A percentile compares a stretch with the other conserved stretches of the same genome.
phyloP scores from a whole-genome alignment of 2,888 invertebrate genomes.

The Balanococcus diminutus region DNA sequence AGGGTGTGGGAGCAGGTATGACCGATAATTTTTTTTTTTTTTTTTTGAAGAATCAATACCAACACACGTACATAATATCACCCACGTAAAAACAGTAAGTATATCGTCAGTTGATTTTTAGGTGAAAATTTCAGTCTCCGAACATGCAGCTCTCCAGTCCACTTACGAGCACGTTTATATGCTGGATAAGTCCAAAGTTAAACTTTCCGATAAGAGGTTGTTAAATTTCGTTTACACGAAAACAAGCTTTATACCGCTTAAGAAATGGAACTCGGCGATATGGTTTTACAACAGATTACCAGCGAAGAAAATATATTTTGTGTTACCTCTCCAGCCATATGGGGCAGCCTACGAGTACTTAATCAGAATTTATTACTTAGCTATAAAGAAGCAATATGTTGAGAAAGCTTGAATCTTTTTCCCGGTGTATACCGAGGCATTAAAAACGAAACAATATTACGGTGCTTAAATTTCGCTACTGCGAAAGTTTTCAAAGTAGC shows the following conservation, averaged over 20 bases:
- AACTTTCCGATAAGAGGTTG: neutral
- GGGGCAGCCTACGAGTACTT: neutral
- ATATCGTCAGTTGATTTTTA: too few species aligned
- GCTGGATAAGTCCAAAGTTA: neutral
- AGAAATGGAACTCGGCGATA: conserved; percentile 7
- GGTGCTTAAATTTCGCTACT: neutral
- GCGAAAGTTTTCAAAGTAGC: too few species aligned
- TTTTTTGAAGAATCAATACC: too few species aligned
- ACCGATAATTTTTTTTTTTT: too few species aligned
- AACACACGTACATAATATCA: too few species aligned
- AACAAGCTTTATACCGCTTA: neutral
- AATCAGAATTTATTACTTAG: conserved; percentile 20
- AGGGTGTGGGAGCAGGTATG: too few species aligned
- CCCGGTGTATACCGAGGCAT: neutral
- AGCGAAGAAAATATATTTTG: neutral
- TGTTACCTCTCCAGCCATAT: neutral
- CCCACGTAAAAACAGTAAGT: too few species aligned
- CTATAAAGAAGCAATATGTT: conserved; percentile 31
- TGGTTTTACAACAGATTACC: conserved; percentile 12
- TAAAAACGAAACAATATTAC: conserved; percentile 19
- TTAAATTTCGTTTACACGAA: conserved; percentile 13
- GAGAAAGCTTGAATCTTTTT: neutral
- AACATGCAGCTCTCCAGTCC: neutral
- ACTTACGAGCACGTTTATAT: neutral
- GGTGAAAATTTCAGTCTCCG: too few species aligned